These are phyloP conservation scores for Hippopotamus amphibius DNA, from an alignment of 2,113 vertebrate species.

Conservation along the genomic window DNA sequence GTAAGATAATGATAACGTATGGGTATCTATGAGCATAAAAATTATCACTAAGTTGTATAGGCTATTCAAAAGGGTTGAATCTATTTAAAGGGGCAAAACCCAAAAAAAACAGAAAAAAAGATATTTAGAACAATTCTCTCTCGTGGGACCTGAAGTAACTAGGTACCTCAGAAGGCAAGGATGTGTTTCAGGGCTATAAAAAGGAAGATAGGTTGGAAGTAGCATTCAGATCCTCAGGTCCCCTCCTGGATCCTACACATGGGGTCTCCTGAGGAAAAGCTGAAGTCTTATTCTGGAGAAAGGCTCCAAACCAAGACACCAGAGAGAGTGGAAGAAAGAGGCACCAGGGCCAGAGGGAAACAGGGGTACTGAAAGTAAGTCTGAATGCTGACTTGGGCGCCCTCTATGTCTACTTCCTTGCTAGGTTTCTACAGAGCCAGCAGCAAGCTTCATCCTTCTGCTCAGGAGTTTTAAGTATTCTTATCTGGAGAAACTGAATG, in stretches of 20 bases:
- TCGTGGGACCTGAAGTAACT: not conserved
- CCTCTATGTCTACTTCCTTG: not conserved
- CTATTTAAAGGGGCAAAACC: not conserved
- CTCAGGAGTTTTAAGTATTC: not conserved
- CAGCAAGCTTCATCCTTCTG: not conserved
- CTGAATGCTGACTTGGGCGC: not conserved
- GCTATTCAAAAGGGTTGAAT: not conserved
- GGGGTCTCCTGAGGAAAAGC: not conserved
- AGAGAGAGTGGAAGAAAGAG: not conserved
- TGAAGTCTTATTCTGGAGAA: not conserved
- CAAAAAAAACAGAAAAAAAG: not conserved
- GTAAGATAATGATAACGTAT: not conserved
- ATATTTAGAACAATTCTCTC: not conserved
- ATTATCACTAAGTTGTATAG: not conserved
- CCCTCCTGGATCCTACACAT: not conserved
- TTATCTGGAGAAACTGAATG: not conserved
- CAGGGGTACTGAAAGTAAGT: not conserved
- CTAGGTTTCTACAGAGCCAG: not conserved
- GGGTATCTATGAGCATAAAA: not conserved
- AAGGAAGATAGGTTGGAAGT: not conserved
- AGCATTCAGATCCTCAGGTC: not conserved
- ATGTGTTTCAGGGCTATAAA: not conserved
- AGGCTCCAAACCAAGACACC: not conserved
- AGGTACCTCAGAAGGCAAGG: not conserved
- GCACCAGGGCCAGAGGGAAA: not conserved